Evolutionary conservation across 1,140 invertebrate species (phyloP), one percentile per base, ranked within the genome.

Genomic region (Oppia nitens): DNA sequence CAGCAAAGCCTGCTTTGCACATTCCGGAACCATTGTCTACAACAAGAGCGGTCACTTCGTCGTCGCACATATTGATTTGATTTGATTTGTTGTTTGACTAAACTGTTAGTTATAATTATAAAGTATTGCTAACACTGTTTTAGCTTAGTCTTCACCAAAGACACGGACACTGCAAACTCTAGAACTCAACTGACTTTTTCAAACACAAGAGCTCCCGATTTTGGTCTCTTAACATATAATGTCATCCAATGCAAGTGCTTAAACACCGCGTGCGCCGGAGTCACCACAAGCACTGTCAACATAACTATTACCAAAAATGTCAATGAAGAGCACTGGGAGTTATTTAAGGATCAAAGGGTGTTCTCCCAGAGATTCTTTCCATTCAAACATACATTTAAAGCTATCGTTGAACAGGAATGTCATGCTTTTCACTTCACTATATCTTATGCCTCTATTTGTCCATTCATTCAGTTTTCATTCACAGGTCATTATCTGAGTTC

Each of bases 1-100:
- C 78, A 64, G 78, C 78, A 66, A 80, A 80, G 62, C 79, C 78
- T 60, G 78, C 78, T 64, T 81, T 80, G 72, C 76, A 78, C 77
- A 80, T 80, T 62, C 78, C 78, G 64, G 78, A 79, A 57, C 78
- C 78, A 74, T 79, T 80, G 71, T 80, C 78, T 32, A 79, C 76
- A 59, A 79, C 77, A 45, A 80, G 67, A 65, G 78, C 77, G 56
- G 77, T 75, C 71, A 80, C 76, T 63, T 81, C 79, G 66, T 81
- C 79, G 75, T 81, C 79, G 72, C 73, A 75, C 77, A 78, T 78
- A 64, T 62, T 71, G n/a, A 27, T 20, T 57, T 56, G 55, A 40
- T 27, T 54, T 54, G 6, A n/a, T n/a, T n/a, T n/a, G n/a, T n/a
- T n/a, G n/a, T n/a, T n/a, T n/a, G n/a, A n/a, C n/a, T n/a, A 4